Evolutionary conservation across 2,113 vertebrate species (phyloP), one percentile per base, ranked within the genome.

Genomic region (Rallus limicola): DNA sequence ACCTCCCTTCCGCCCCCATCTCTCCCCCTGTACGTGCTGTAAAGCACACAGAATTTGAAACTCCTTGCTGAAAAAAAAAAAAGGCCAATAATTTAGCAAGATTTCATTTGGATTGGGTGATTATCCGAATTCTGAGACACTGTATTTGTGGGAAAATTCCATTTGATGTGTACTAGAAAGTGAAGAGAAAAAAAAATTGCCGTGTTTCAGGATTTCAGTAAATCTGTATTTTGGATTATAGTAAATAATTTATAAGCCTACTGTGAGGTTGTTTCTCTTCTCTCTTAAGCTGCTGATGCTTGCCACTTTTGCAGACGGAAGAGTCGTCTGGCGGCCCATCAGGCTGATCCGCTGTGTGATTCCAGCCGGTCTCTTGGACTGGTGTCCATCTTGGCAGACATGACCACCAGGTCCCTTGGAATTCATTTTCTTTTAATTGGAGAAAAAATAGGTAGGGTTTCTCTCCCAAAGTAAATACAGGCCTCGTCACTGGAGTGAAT

Each of bases 371-470:
- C 48, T 59, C 29, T 53, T 78, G 92, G 72, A 52, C 53, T 46
- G 10, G 50, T 38, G 26, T 75, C 69, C 68, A 17, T 53, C 92
- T 88, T 80, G 68, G 94, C 76, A 77, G 68, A 59, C 13, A 40
- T 0, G 13, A 91, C 62, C 52, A 28, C 16, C 31, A 42, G 17
- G 42, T 81, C 83, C 48, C 69, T 84, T 42, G 28, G 80, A 91
- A 71, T 81, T 86, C 48, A 78, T 67, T 91, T 88, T 58, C n/a
- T 68, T 6, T 0, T 88, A 88, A 91, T 38, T 94, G 80, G 74
- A 68, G 52, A 50, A 81, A 93, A 96, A 90, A 33, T 20, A 82
- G 53, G 67, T 59, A 83, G 67, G 46, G 52, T 93, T 91, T 92
- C 80, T 90, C 87, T 91, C 69, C 89, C 58, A 36, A 36, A 83